A percentile compares a stretch with the other conserved stretches of the same genome.
Evolutionary conservation across 1,140 invertebrate species (phyloP).

Genomic region (Phenacoccus solenopsis): DNA sequence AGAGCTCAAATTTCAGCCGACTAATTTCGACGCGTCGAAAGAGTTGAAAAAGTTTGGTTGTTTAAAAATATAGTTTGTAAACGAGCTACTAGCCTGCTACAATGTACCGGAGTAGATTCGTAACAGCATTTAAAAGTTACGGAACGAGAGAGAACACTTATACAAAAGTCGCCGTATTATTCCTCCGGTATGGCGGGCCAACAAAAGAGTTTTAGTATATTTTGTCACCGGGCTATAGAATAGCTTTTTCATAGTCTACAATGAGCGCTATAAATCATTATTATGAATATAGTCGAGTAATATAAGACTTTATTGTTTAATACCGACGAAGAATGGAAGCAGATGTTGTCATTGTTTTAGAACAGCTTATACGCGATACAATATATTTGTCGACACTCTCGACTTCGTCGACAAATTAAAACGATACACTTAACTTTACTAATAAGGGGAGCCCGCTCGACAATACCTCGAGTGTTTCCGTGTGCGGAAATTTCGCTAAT

Average conservation of each 20-base stretch:
- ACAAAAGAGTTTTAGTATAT: neutral
- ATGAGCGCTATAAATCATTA: neutral
- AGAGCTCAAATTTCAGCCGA: too few relatives aligned
- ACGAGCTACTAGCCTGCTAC: too few relatives aligned
- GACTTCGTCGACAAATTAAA: neutral
- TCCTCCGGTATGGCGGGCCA: neutral
- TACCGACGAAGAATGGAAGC: neutral
- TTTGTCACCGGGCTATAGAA: neutral
- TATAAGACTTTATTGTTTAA: constrained; percentile 3
- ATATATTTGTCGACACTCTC: constrained; percentile 1
- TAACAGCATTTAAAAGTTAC: neutral
- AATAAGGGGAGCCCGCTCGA: neutral
- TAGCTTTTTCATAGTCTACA: neutral
- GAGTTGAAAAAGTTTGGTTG: too few relatives aligned
- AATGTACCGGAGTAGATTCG: too few relatives aligned
- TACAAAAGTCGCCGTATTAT: neutral
- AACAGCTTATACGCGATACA: neutral
- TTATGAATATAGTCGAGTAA: constrained; percentile 3
- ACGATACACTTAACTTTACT: constrained; percentile 1
- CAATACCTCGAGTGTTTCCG: neutral
- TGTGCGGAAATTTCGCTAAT: constrained; percentile 1
- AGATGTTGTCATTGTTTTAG: neutral
- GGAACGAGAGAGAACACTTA: neutral
- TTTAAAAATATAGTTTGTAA: too few relatives aligned
- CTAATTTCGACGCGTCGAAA: too few relatives aligned